Conservation (phyloP, 1,140 invertebrate genomes). For the Berghia stephanieae region DNA sequence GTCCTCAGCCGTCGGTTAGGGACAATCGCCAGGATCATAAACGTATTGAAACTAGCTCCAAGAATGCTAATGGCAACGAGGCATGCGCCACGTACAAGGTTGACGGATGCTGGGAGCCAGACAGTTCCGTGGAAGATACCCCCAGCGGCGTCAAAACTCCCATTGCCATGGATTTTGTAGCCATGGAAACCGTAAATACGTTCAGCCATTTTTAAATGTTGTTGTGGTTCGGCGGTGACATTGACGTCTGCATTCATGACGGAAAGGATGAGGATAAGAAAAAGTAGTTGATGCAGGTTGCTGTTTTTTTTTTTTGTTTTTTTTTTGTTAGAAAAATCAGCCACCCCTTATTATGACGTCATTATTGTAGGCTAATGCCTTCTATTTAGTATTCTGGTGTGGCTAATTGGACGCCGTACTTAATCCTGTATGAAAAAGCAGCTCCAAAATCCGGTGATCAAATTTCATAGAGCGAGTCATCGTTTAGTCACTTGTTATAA, state of each 20-base stretch:
- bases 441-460: too few species aligned
- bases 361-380: too few species aligned
- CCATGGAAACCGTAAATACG: background rate
- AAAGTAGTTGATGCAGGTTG: background rate
- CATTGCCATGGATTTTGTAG: background rate
- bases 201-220: background rate
- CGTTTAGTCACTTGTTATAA: too few species aligned
- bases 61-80: conserved; percentile 47
- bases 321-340: too few species aligned
- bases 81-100: conserved; percentile 48
- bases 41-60: conserved; percentile 51
- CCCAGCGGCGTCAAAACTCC: too few species aligned
- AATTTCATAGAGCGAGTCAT: too few species aligned
- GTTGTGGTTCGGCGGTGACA: background rate
- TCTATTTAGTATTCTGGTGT: too few species aligned
- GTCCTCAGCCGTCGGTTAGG: conserved; percentile 55
- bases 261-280: background rate
- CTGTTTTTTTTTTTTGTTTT: background rate
- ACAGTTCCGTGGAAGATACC: background rate
- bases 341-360: too few species aligned
- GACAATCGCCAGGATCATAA: conserved; percentile 57
- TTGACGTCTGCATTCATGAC: background rate
- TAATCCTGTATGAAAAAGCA: too few species aligned
- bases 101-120: conserved; percentile 27
- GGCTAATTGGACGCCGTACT: too few species aligned